Evolutionary conservation across 2,888 invertebrate species (phyloP), one percentile per base, ranked within the genome.

Genomic region (Rotaria socialis): DNA sequence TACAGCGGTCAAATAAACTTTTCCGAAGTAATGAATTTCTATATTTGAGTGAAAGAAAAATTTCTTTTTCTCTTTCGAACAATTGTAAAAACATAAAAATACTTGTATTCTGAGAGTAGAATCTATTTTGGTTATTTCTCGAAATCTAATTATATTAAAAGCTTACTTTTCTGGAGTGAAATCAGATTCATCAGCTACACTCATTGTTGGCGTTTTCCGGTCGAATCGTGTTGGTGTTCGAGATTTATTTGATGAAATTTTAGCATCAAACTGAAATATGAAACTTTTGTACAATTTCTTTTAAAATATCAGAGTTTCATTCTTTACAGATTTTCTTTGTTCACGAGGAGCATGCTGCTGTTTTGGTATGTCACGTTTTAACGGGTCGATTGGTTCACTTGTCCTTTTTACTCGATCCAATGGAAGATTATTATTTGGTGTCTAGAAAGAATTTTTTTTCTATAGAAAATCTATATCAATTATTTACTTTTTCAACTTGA

Each of bases 401-500:
- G 8, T 0, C 14, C 24, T 43, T 47, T 80, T 80, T 47, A 67
- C 19, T 19, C 35, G 35, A 67, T 67, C 80, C 5, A n/a, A 80
- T 24, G 47, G 19, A 19, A 19, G 0, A 80, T 47, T 24, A 47
- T 24, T 24, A 47, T 24, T 80, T 47, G 47, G 2, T 47, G 0
- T 11, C 80, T 80, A 47, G 35, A 35, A 41, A 41, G 7, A 47
- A n/a, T 16, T 16, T 3, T 52, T 16, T 52, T 52, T 16, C 11
- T 52, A 52, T 52, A 52, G 8, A 52, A 52, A 52, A 52, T 14
- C 14, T 52, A 52, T 16, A 10, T 60, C 60, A 3, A 14, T 14
- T 27, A 35, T 16, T 16, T 47, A 80, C 80, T 47, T 47, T 80
- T 3, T 80, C 80, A 24, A 90, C 90, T 88, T 91, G 91, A 90